These are phyloP conservation scores for Cerastis leucographa DNA, from an alignment of 2,888 invertebrate genomes.

Conservation along the genomic window DNA sequence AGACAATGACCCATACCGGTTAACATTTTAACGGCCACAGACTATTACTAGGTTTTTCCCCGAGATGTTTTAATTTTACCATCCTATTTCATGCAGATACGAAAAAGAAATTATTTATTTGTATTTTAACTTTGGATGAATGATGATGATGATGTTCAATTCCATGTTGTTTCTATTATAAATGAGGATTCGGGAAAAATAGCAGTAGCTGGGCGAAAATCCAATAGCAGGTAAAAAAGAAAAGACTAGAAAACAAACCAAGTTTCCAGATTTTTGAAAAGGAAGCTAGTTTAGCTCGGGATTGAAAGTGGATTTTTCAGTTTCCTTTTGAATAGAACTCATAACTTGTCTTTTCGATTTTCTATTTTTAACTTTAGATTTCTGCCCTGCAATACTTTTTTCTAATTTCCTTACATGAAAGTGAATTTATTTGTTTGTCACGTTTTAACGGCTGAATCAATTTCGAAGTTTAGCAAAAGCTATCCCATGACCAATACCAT, in stretches of 20 bases:
- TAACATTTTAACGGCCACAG: neutral
- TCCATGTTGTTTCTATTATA: neutral
- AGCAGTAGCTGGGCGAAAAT: neutral
- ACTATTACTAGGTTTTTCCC: neutral
- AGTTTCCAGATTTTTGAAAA: slow-evolving; percentile 5
- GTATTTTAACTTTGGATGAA: too few species aligned
- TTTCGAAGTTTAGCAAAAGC: neutral
- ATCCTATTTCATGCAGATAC: neutral
- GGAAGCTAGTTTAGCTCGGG: slow-evolving; percentile 12
- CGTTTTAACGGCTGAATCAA: neutral
- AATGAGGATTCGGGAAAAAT: neutral
- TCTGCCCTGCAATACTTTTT: neutral
- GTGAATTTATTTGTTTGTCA: neutral
- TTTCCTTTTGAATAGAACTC: slow-evolving; percentile 23
- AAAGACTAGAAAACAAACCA: neutral
- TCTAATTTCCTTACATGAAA: neutral
- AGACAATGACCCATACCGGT: neutral
- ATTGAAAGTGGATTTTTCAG: slow-evolving; percentile 4
- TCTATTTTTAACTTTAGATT: neutral
- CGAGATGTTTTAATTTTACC: neutral
- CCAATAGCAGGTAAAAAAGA: neutral
- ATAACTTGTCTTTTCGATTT: neutral
- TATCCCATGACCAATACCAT: too few species aligned
- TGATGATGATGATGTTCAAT: too few species aligned
- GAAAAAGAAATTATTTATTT: neutral